phyloP scores from a whole-genome alignment of 2,888 invertebrate genomes.

The Chaitophorus viminalis region DNA sequence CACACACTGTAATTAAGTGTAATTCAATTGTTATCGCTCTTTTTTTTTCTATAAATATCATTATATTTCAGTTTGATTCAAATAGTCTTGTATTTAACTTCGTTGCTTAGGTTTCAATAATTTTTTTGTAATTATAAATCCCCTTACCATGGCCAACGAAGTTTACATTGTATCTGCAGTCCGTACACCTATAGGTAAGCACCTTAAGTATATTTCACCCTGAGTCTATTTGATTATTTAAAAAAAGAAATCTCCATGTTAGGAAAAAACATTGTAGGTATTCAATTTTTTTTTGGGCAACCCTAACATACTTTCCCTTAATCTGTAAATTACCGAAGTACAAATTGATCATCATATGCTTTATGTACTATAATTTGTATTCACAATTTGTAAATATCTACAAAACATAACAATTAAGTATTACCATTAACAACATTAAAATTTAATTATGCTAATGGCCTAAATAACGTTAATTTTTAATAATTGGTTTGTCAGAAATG shows the following conservation, averaged over 20 bases:
- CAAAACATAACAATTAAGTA: neutral
- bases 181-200: slow-evolving; percentile 85
- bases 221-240: neutral
- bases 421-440: neutral
- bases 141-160: slow-evolving; percentile 66
- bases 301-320: too few species aligned
- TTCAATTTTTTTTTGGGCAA: neutral
- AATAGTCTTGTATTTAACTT: slow-evolving; percentile 2
- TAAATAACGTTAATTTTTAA: neutral
- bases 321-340: too few species aligned
- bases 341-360: too few species aligned
- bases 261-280: neutral
- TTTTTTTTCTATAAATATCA: slow-evolving; percentile 4
- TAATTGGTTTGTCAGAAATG: neutral
- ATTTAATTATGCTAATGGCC: neutral
- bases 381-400: neutral
- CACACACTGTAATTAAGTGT: slow-evolving; percentile 15
- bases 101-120: neutral
- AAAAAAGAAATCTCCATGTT: neutral
- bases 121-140: neutral
- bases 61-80: neutral
- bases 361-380: neutral
- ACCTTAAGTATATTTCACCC: neutral
- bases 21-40: slow-evolving; percentile 43
- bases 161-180: slow-evolving; percentile 82